phyloP scores from a whole-genome alignment of 2,113 vertebrate genomes.

The Ornithorhynchus anatinus region DNA sequence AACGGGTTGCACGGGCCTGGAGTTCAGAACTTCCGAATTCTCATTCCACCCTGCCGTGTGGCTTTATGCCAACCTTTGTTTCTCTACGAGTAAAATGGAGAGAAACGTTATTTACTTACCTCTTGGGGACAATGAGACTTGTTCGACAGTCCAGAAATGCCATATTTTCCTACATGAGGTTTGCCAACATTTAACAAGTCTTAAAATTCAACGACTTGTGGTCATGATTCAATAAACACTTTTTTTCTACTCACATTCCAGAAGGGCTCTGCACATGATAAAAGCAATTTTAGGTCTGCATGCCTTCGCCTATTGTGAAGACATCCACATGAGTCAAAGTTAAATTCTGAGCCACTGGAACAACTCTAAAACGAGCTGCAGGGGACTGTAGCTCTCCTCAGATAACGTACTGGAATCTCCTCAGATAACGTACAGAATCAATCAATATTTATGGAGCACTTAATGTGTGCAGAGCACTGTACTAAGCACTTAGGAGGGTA shows the following conservation, averaged over 20 bases:
- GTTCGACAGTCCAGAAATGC: too few relatives aligned
- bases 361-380: background rate
- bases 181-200: background rate
- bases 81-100: too few relatives aligned
- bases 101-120: too few relatives aligned
- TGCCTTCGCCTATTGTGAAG: background rate
- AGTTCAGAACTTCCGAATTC: too few relatives aligned
- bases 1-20: too few relatives aligned
- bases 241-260: background rate
- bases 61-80: too few relatives aligned
- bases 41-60: too few relatives aligned
- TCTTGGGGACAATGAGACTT: too few relatives aligned
- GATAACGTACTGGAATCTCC: background rate
- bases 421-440: background rate
- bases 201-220: background rate
- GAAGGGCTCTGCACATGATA: background rate
- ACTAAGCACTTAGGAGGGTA: too few relatives aligned
- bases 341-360: background rate
- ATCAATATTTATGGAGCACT: too few relatives aligned
- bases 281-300: background rate
- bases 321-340: background rate
- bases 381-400: background rate
- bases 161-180: background rate
- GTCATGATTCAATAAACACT: background rate
- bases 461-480: too few relatives aligned